Evolutionary conservation across 2,888 invertebrate species (phyloP).

Genomic region (Coenonympha arcania): DNA sequence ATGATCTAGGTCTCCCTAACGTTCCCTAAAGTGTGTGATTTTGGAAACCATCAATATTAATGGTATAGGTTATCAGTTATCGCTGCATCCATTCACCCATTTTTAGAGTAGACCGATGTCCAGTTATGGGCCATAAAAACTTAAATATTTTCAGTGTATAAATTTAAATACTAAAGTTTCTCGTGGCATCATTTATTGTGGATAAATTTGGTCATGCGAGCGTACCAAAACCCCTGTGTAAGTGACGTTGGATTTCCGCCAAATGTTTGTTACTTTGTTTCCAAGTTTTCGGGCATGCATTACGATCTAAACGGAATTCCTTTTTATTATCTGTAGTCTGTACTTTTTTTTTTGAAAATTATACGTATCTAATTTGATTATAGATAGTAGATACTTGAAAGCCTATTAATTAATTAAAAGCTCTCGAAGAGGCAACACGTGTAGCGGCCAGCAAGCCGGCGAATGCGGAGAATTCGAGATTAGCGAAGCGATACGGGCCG

Average conservation of each 20-base stretch:
- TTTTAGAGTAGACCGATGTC: too few relatives aligned
- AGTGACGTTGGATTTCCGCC: slow-evolving; percentile 64
- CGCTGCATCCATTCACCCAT: too few relatives aligned
- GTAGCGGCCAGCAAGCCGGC: slow-evolving; percentile 33
- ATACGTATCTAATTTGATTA: not conserved
- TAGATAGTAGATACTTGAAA: not conserved
- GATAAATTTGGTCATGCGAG: slow-evolving; percentile 53
- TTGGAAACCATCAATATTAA: too few relatives aligned
- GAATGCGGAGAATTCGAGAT: slow-evolving; percentile 50
- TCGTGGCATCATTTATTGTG: slow-evolving; percentile 31
- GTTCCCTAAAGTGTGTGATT: too few relatives aligned
- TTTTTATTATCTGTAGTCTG: slow-evolving; percentile 11
- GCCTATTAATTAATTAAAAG: slow-evolving; percentile 43
- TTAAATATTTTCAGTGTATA: not conserved
- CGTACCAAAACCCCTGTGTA: slow-evolving; percentile 57
- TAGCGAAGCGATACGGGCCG: slow-evolving; percentile 53
- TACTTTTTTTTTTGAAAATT: slow-evolving; percentile 7
- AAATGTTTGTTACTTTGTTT: slow-evolving; percentile 60
- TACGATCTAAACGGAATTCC: slow-evolving; percentile 27
- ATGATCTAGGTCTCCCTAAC: too few relatives aligned
- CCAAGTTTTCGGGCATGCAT: slow-evolving; percentile 49
- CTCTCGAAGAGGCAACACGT: slow-evolving; percentile 42
- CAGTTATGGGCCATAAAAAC: too few relatives aligned
- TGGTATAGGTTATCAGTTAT: too few relatives aligned
- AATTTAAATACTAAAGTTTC: slow-evolving; percentile 1